Conservation (phyloP, 2,888 invertebrate species). For the Chydorus sphaericus region DNA sequence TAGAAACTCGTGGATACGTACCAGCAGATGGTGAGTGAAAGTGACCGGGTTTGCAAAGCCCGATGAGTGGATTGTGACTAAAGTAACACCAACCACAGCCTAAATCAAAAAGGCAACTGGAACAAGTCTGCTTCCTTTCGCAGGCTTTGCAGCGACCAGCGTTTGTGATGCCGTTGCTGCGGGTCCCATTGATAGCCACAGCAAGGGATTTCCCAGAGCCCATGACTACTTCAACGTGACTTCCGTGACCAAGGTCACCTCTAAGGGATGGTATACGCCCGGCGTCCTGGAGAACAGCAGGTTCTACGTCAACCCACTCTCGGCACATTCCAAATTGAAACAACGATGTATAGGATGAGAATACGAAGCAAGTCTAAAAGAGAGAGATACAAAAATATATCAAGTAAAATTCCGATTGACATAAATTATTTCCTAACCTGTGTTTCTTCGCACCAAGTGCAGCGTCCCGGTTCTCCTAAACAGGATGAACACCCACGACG, state of each 20-base stretch:
- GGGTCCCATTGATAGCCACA: background rate
- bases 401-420: background rate
- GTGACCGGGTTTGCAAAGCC: conserved; percentile 71
- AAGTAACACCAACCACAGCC: conserved; percentile 94
- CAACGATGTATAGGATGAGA: conserved; percentile 87
- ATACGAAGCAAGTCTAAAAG: conserved; percentile 68
- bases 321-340: conserved; percentile 85
- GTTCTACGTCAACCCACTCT: conserved; percentile 65
- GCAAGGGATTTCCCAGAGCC: background rate
- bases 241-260: background rate
- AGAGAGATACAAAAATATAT: conserved; percentile 1
- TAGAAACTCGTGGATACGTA: conserved; percentile 7
- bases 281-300: background rate
- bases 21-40: conserved; percentile 51
- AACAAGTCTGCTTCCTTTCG: conserved; percentile 55
- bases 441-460: conserved; percentile 91
- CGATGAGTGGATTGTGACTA: conserved; percentile 70
- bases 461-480: conserved; percentile 67
- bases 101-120: conserved; percentile 61
- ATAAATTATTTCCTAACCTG: conserved; percentile 24
- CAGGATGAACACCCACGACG: conserved; percentile 65
- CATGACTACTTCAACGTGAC: background rate
- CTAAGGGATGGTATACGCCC: background rate
- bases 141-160: conserved; percentile 66
- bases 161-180: conserved; percentile 8